Evolutionary conservation across 2,888 invertebrate genomes (phyloP).

Genomic region (Allygus modestus): DNA sequence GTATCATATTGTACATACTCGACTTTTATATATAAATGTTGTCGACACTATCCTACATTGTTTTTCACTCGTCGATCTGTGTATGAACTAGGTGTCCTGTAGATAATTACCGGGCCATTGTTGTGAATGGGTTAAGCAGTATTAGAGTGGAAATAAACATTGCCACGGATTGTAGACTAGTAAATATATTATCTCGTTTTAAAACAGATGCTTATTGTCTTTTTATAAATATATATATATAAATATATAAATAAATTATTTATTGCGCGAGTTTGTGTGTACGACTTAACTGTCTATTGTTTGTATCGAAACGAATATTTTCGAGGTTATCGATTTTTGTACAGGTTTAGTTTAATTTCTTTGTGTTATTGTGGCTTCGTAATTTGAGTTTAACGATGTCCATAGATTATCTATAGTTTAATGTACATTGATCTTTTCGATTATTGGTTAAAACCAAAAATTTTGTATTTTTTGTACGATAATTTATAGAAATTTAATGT

Average conservation of each 20-base stretch:
- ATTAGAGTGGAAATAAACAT: constrained; percentile 56
- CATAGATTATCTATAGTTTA: constrained; percentile 38
- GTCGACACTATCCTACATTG: constrained; percentile 53
- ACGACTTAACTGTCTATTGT: constrained; percentile 51
- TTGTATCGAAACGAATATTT: constrained; percentile 50
- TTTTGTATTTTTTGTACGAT: constrained; percentile 64
- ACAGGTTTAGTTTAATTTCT: constrained; percentile 44
- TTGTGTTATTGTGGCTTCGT: constrained; percentile 57
- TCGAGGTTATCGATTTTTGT: constrained; percentile 46
- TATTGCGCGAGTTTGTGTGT: constrained; percentile 60
- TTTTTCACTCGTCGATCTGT: constrained; percentile 57
- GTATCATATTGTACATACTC: constrained; percentile 50
- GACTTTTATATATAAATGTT: constrained; percentile 58
- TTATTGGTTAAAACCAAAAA: constrained; percentile 62
- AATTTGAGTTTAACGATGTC: constrained; percentile 48
- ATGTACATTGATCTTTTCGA: constrained; percentile 51
- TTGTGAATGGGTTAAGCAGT: constrained; percentile 43
- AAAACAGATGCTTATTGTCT: constrained; percentile 60
- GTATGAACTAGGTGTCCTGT: constrained; percentile 51
- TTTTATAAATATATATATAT: constrained; percentile 62
- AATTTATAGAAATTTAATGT: constrained; percentile 58
- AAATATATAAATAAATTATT: constrained; percentile 62
- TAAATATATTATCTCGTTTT: constrained; percentile 56
- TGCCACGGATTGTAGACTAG: constrained; percentile 51
- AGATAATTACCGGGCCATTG: constrained; percentile 48